Evolutionary conservation across 2,797 vertebrate genomes (phyloP), one percentile per base, ranked within the genome.

Genomic region (Hyperoplus immaculatus): DNA sequence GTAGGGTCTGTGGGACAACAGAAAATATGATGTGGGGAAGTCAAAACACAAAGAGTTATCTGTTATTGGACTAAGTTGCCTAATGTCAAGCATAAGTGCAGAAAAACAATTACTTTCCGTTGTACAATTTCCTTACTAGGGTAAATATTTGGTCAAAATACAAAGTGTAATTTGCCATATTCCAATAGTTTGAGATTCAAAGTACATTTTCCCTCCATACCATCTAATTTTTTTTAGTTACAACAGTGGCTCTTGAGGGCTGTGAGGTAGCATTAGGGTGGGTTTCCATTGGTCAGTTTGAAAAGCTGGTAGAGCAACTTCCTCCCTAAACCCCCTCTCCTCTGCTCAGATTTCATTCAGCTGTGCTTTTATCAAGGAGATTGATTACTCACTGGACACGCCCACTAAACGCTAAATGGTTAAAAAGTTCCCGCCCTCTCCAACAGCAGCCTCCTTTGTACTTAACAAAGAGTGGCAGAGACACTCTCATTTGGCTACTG

Each of bases 361-460:
- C 43, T 7, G 43, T 45, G 43, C 43, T 45, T 45, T 45, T 59
- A 29, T 41, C 56, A 6, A 69, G 15, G 29, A 66, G 42, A 6
- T 36, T 49, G 38, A 18, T 47, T 47, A 38, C 8, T 51, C 3
- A 1, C 16, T 58, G 8, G 42, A 46, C 53, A 57, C 29, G 0
- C 63, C 75, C 58, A 46, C 1, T 2, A 14, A n/a, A 47, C 0
- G 0, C 11, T 36, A 21, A 39, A 39, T 14, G n/a, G 14, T 9
- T 71, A 14, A 1, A 46, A 61, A 39, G 57, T 41, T 21, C 47
- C 68, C 65, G 0, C 72, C 79, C 46, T 5, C 45, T 50, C 58
- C 49, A 7, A 4, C 29, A 9, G 10, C 58, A 5, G 45, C 59
- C 18, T 12, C 15, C 21, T 6, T 14, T n/a, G 10, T 36, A 63